Conservation (phyloP, 1,140 invertebrate species). For the Formica selysi region DNA sequence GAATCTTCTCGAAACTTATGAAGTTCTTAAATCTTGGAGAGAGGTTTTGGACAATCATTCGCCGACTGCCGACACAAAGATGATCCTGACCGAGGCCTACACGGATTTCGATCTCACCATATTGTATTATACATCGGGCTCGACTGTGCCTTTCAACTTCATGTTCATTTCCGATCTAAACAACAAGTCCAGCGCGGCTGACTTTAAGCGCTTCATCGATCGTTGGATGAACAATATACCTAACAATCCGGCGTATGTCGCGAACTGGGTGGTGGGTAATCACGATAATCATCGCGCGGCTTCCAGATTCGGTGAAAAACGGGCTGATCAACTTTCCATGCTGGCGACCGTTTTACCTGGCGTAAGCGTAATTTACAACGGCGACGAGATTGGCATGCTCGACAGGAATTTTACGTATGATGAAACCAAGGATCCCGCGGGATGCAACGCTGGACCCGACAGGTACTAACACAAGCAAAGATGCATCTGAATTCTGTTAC, state of each 20-base stretch:
- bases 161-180: constrained; percentile 86
- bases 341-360: constrained; percentile 91
- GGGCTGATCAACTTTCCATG: constrained; percentile 90
- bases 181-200: constrained; percentile 86
- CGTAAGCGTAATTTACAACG: constrained; percentile 92
- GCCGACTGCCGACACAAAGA: constrained; percentile 57
- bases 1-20: constrained; percentile 81
- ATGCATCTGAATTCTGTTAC: neutral
- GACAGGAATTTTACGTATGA: constrained; percentile 87
- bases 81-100: constrained; percentile 90
- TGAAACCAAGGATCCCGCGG: constrained; percentile 86
- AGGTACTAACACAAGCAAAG: neutral
- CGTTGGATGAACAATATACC: constrained; percentile 88
- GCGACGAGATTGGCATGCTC: constrained; percentile 91
- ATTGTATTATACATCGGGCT: constrained; percentile 88
- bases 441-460: constrained; percentile 83
- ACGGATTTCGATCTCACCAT: constrained; percentile 87
- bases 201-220: constrained; percentile 87
- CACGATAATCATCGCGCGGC: constrained; percentile 78
- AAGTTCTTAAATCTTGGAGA: constrained; percentile 79
- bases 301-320: constrained; percentile 87
- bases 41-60: constrained; percentile 71
- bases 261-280: constrained; percentile 88
- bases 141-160: constrained; percentile 89
- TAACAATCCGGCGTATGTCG: constrained; percentile 68